Percentiles rank a stretch among this genome's conserved stretches.
These are phyloP conservation scores for Zalophus californianus DNA, from an alignment of 2,797 vertebrate genomes.

Conservation along the genomic window DNA sequence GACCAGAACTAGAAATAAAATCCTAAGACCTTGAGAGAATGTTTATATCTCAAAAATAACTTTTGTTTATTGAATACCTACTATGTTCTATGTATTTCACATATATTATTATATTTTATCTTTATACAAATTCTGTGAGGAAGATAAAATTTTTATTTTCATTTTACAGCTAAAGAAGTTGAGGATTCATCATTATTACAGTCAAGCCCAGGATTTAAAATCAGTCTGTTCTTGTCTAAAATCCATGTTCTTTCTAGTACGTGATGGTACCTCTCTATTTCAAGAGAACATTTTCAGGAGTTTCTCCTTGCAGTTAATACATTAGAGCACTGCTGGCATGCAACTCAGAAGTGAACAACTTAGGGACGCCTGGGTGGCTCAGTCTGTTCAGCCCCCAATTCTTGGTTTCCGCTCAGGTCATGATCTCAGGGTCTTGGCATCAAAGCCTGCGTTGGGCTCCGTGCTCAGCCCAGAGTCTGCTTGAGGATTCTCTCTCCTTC, in stretches of 20 bases:
- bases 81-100: background rate
- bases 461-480: background rate
- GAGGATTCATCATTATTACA: background rate
- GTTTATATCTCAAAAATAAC: constrained; percentile 35
- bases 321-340: background rate
- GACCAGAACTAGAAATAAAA: background rate
- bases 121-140: background rate
- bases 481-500: background rate
- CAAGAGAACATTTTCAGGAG: background rate
- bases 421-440: background rate
- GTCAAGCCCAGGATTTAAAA: background rate
- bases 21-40: background rate
- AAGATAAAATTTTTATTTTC: background rate
- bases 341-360: background rate
- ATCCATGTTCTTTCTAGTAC: background rate
- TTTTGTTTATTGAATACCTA: background rate
- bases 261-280: background rate
- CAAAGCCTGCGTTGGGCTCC: background rate
- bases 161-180: constrained; percentile 1
- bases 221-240: background rate
- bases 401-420: background rate
- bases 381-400: background rate
- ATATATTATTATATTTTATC: constrained; percentile 1
- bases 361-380: background rate
- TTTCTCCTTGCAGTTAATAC: background rate